These are phyloP conservation scores for Orius insidiosus DNA, from an alignment of 1,140 invertebrate species.

Conservation along the genomic window DNA sequence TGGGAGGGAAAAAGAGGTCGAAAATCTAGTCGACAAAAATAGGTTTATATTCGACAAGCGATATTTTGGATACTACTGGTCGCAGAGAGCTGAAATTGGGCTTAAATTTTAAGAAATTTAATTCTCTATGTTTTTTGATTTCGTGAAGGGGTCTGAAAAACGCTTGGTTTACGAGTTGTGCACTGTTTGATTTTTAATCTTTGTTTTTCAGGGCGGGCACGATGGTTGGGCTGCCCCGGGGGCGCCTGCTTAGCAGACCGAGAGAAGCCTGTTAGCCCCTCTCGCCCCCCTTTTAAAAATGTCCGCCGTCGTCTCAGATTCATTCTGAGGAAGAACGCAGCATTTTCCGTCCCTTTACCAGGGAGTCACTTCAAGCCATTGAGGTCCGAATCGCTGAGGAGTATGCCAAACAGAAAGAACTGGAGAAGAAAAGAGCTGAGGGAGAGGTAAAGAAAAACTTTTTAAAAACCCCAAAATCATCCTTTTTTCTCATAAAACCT, in stretches of 20 bases:
- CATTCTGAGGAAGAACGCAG: constrained; percentile 81
- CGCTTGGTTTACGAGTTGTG: background rate
- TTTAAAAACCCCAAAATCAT: no score
- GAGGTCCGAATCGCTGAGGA: constrained; percentile 85
- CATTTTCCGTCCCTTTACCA: constrained; percentile 93
- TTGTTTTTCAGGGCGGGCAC: constrained; percentile 3
- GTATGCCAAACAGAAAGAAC: constrained; percentile 84
- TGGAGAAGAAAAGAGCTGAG: constrained; percentile 88
- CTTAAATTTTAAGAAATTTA: no score
- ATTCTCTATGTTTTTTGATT: no score
- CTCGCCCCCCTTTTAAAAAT: constrained; percentile 29
- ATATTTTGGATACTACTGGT: no score
- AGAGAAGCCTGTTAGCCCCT: constrained; percentile 11
- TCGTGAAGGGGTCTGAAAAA: no score
- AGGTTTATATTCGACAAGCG: no score
- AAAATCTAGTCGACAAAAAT: no score
- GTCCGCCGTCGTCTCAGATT: constrained; percentile 78
- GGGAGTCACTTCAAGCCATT: constrained; percentile 86
- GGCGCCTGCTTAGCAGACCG: constrained; percentile 6
- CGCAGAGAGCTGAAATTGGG: no score
- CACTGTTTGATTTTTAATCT: background rate
- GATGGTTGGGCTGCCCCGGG: constrained; percentile 7
- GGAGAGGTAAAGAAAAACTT: constrained; percentile 54
- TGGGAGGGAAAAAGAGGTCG: no score
- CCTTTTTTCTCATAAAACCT: no score